Conservation (phyloP, 2,113 vertebrate species). For the Apteryx owenii region DNA sequence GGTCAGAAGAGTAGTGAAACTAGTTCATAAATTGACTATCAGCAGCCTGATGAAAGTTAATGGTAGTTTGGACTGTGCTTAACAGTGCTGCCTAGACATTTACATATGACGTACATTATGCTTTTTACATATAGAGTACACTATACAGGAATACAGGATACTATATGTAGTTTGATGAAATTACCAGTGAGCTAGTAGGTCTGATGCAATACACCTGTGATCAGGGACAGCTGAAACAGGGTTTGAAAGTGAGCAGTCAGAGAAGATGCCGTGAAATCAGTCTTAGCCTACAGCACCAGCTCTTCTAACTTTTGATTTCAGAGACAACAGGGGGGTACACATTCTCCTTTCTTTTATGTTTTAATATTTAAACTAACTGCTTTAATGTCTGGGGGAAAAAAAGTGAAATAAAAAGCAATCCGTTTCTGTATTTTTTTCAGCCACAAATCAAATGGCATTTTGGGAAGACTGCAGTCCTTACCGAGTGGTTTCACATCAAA, state of each 20-base stretch:
- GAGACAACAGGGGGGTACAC: neutral
- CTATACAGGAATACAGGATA: neutral
- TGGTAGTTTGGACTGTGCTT: neutral
- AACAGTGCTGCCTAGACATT: neutral
- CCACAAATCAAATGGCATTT: neutral
- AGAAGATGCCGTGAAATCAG: neutral
- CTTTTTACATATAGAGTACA: neutral
- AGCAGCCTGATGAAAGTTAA: neutral
- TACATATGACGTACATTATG: neutral
- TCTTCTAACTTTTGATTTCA: neutral
- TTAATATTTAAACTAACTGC: neutral
- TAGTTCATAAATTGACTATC: neutral
- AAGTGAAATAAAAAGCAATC: neutral
- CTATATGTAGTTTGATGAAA: neutral
- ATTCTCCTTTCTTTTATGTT: neutral
- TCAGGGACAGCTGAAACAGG: neutral
- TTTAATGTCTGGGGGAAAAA: neutral
- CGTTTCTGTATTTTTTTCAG: neutral
- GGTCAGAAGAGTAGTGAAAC: neutral
- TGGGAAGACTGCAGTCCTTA: neutral
- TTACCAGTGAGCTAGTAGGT: neutral
- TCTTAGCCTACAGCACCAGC: neutral
- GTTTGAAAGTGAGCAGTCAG: neutral
- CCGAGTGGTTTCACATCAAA: neutral
- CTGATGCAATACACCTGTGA: constrained; percentile 1